These are phyloP conservation scores for Palloptera scutellata DNA, from an alignment of 2,888 invertebrate genomes.

Conservation along the genomic window DNA sequence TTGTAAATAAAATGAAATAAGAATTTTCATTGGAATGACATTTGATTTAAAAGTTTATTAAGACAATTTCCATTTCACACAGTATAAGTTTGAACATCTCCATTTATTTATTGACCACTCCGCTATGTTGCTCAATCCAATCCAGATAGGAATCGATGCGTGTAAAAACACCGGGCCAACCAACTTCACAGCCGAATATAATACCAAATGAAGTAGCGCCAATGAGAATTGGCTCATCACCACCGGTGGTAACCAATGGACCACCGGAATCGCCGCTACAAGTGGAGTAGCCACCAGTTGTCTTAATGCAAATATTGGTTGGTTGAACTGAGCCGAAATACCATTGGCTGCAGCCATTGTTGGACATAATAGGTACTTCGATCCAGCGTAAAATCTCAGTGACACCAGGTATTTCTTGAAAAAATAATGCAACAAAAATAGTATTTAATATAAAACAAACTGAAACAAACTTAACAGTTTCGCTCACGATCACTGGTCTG, in stretches of 20 bases:
- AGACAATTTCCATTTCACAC: not conserved
- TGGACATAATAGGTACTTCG: constrained; percentile 36
- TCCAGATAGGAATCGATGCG: constrained; percentile 54
- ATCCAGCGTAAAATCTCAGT: constrained; percentile 28
- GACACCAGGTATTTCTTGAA: constrained; percentile 17
- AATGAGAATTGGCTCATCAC: constrained; percentile 32
- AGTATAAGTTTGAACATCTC: not conserved
- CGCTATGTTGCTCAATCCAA: constrained; percentile 52
- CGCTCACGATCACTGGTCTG: constrained; percentile 48
- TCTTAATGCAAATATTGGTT: constrained; percentile 43
- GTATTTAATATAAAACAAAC: not conserved
- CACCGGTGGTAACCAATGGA: constrained; percentile 3
- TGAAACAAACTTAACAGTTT: no score
- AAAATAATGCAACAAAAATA: no score
- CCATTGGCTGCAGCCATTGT: constrained; percentile 33
- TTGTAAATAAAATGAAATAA: not conserved
- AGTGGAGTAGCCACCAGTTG: constrained; percentile 42
- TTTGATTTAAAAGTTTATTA: no score
- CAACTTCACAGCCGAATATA: constrained; percentile 46
- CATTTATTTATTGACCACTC: constrained; percentile 41
- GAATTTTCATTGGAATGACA: no score
- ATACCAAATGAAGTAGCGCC: constrained; percentile 46
- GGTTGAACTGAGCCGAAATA: constrained; percentile 29
- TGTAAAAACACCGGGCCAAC: constrained; percentile 60
- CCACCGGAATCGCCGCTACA: constrained; percentile 49